A percentile compares a stretch with the other conserved stretches of the same genome.
phyloP scores from a whole-genome alignment of 2,888 invertebrate species.

The Smittia sp. region DNA sequence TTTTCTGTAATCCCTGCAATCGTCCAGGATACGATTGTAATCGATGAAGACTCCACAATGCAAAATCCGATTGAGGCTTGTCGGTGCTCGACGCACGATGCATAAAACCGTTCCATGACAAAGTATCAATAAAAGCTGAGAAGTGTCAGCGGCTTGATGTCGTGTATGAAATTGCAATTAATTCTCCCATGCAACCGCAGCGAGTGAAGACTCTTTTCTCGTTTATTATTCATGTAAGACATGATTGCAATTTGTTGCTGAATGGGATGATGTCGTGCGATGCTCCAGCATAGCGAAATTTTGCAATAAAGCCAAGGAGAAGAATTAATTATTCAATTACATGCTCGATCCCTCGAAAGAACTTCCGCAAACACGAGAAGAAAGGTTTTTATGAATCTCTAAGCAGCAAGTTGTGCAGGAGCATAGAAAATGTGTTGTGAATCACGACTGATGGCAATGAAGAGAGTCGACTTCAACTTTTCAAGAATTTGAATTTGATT shows the following conservation, averaged over 20 bases:
- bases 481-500: background rate
- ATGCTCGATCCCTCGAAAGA: background rate
- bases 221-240: background rate
- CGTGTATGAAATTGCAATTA: background rate
- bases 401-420: conserved; percentile 12
- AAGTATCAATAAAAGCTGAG: background rate
- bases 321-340: conserved; percentile 23
- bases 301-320: background rate
- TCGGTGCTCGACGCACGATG: no score
- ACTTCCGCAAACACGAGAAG: background rate
- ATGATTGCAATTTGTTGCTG: conserved; percentile 14
- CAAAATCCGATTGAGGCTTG: no score
- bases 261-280: background rate
- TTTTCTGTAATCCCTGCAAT: no score
- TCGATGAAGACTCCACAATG: no score
- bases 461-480: background rate
- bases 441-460: conserved; percentile 15
- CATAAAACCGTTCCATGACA: background rate
- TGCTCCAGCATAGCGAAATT: background rate
- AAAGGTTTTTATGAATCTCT: background rate
- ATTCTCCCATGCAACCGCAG: background rate
- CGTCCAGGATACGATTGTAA: no score
- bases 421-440: conserved; percentile 1
- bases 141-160: background rate
- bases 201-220: background rate